These are phyloP conservation scores for Amblyjoppa proteus DNA, from an alignment of 2,888 invertebrate genomes.

Conservation along the genomic window DNA sequence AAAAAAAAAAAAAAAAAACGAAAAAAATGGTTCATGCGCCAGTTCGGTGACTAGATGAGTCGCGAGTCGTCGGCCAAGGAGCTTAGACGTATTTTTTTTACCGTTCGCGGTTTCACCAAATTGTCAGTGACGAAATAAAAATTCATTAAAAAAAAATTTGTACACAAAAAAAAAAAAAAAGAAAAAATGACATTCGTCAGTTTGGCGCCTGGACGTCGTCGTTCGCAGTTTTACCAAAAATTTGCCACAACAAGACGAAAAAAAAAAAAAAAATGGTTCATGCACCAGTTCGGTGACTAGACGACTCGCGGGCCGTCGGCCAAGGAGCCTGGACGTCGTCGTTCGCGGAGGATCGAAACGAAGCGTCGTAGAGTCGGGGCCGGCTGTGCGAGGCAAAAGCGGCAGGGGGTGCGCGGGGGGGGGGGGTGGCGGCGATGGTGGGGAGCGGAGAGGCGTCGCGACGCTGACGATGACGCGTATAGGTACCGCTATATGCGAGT, in stretches of 20 bases:
- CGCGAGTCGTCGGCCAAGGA: background rate
- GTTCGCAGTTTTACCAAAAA: too few relatives aligned
- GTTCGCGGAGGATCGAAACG: conserved; percentile 41
- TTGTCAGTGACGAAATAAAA: too few relatives aligned
- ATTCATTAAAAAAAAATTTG: too few relatives aligned
- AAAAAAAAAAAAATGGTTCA: background rate
- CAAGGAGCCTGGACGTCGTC: conserved; percentile 13
- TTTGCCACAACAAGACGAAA: background rate
- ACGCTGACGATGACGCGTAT: conserved; percentile 69
- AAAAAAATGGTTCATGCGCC: background rate
- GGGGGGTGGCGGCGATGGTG: conserved; percentile 68
- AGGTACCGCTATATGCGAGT: conserved; percentile 60
- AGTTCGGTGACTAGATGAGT: background rate
- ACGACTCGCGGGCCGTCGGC: background rate
- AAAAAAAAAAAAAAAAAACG: background rate
- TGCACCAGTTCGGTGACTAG: background rate
- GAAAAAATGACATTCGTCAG: background rate
- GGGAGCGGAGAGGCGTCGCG: conserved; percentile 68
- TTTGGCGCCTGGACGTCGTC: conserved; percentile 4
- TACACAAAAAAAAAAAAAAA: background rate
- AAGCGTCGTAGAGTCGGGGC: conserved; percentile 47
- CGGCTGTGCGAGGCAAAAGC: conserved; percentile 33
- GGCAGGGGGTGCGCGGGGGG: conserved; percentile 66
- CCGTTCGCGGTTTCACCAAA: background rate
- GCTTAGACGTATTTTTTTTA: background rate